These are phyloP conservation scores for Anaspis maculata DNA, from an alignment of 2,888 invertebrate genomes.

Conservation along the genomic window DNA sequence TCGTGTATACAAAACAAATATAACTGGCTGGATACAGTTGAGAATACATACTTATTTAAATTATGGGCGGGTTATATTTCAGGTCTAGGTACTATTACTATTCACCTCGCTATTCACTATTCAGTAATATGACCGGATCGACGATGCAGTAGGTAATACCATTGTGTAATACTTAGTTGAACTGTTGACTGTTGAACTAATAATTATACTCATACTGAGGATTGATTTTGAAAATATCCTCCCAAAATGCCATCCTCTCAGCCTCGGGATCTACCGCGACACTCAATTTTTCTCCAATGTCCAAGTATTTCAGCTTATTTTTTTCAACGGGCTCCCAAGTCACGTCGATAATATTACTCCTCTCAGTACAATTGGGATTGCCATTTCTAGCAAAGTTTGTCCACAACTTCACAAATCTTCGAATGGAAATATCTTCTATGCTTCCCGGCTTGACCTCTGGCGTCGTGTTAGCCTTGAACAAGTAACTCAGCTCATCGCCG, in stretches of 20 bases:
- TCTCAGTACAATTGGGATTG: conserved; percentile 19
- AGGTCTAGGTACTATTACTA: no score
- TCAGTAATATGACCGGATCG: no score
- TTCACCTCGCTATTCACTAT: no score
- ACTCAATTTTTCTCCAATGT: conserved; percentile 8
- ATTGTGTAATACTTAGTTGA: no score
- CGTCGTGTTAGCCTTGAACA: conserved; percentile 20
- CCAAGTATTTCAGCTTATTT: conserved; percentile 7
- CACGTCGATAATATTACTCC: conserved; percentile 8
- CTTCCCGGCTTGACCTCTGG: conserved; percentile 13
- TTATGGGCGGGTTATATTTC: no score
- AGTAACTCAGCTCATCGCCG: conserved; percentile 24
- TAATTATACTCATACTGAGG: no score
- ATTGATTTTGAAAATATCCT: conserved; percentile 5
- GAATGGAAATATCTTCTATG: conserved; percentile 17
- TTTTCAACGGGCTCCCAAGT: conserved; percentile 11
- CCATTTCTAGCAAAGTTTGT: conserved; percentile 28
- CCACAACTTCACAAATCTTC: conserved; percentile 26
- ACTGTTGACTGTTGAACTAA: no score
- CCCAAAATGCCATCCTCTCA: conserved; percentile 11
- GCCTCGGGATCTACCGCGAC: conserved; percentile 9
- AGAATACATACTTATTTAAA: no score
- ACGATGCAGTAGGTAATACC: no score
- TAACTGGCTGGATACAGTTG: no score
- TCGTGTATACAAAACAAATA: no score